Base-by-base conservation (phyloP, 2,797 vertebrate species). In the Aeoliscus strigatus region DNA sequence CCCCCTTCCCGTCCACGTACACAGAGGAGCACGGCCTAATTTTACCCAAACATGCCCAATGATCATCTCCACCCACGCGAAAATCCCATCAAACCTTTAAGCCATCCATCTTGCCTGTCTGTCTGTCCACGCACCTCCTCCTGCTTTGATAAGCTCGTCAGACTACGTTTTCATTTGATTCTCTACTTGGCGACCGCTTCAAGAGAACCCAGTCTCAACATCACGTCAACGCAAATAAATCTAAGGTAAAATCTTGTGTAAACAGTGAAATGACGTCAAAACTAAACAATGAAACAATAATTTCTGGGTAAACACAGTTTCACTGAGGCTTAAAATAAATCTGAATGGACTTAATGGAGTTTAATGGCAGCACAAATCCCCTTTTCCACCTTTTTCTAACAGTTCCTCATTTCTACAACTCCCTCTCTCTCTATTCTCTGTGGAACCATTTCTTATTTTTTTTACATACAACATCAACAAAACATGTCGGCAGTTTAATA, bases 201-300 rank as follows among this genome's bases (percentile, higher is more conserved):
- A 49, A 68, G 23, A 51, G 29, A 39, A 39, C 39, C 24, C 35
- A 43, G 47, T 51, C 43, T 41, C 41, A 45, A 16, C 29, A n/a
- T n/a, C n/a, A n/a, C n/a, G n/a, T n/a, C n/a, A n/a, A n/a, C n/a
- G 41, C 35, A 75, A 71, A 71, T 27, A 66, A 71, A 69, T 54
- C 7, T 10, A 58, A 40, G 44, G 30, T 14, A 23, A 74, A 73
- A 73, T 9, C 43, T 33, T 56, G 42, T 34, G 24, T 40, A 72
- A 70, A 70, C 61, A 27, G 66, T 49, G 40, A 70, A 41, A 35
- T 30, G 32, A 62, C n/a, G 21, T 60, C 43, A 55, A 31, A 60
- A 56, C 25, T 4, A 57, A 54, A 38, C 27, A 13, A 15, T 29
- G 34, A 47, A 39, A 54, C 28, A 66, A 52, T 27, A 43, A 47